A percentile compares a stretch with the other conserved stretches of the same genome.
phyloP scores from a whole-genome alignment of 2,888 invertebrate genomes.

The Leptopilina drosophilae region DNA sequence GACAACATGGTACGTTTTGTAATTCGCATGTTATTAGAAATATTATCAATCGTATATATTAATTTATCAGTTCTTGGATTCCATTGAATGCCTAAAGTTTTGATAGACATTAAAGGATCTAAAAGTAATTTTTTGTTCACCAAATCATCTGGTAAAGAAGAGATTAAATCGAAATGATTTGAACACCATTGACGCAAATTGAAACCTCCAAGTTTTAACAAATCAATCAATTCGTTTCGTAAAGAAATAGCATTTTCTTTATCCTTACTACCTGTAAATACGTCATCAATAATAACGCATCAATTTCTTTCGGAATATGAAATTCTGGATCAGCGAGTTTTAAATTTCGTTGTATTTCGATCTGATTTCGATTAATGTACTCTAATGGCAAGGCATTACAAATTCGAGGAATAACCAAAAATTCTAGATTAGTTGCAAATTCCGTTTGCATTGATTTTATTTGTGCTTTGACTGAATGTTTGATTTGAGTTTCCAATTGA shows the following conservation, averaged over 20 bases:
- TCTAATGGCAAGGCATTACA: too few relatives aligned
- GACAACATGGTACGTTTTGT: background rate
- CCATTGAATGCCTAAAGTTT: constrained; percentile 3
- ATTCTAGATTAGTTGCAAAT: too few relatives aligned
- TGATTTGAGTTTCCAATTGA: too few relatives aligned
- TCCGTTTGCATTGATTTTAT: too few relatives aligned
- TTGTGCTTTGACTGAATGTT: too few relatives aligned
- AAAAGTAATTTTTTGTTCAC: background rate
- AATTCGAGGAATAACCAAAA: too few relatives aligned
- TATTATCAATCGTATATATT: background rate
- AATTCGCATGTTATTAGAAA: background rate
- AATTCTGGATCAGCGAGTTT: too few relatives aligned
- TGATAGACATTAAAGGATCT: background rate
- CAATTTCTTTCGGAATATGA: too few relatives aligned
- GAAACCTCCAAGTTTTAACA: background rate
- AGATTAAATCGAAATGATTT: constrained; percentile 5
- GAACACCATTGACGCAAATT: constrained; percentile 38
- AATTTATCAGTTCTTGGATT: constrained; percentile 1
- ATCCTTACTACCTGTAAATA: constrained; percentile 12
- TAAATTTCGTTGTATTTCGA: too few relatives aligned
- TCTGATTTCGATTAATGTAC: too few relatives aligned
- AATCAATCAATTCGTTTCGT: constrained; percentile 2
- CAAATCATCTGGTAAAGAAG: background rate
- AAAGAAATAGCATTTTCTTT: constrained; percentile 18
- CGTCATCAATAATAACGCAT: too few relatives aligned